phyloP scores from a whole-genome alignment of 2,797 vertebrate genomes.

The Hypotaenidia okinawae region DNA sequence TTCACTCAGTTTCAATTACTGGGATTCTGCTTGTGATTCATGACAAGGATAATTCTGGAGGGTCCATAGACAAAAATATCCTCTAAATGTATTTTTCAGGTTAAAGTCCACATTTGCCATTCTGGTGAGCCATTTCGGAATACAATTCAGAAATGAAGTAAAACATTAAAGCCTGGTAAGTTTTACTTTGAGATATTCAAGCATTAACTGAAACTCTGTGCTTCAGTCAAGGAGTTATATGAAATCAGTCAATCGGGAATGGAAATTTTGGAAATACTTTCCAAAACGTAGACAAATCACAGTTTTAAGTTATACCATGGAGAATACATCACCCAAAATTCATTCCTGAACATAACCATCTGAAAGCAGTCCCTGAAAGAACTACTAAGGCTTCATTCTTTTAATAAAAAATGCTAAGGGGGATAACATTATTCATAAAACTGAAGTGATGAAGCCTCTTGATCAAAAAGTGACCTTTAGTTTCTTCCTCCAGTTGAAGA shows the following conservation, averaged over 20 bases:
- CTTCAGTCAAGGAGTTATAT: background rate
- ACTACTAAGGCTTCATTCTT: background rate
- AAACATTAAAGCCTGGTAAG: background rate
- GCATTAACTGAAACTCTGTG: background rate
- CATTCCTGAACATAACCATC: background rate
- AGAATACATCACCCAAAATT: background rate
- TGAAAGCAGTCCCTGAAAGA: background rate
- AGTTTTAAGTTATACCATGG: background rate
- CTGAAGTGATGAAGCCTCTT: background rate
- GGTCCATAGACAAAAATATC: background rate
- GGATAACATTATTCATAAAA: background rate
- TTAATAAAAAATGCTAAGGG: background rate
- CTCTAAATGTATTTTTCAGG: background rate
- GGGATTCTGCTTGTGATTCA: background rate
- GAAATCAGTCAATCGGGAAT: background rate
- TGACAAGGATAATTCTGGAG: background rate
- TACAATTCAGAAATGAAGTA: background rate
- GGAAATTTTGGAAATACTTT: background rate
- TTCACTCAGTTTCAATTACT: background rate
- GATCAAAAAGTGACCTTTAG: background rate
- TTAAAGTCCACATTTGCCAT: background rate
- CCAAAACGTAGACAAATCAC: background rate
- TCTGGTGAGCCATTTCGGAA: background rate
- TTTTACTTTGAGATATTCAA: background rate
- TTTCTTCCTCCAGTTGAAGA: background rate